phyloP scores from a whole-genome alignment of 2,797 vertebrate species.

The Pangasius larnaudii region DNA sequence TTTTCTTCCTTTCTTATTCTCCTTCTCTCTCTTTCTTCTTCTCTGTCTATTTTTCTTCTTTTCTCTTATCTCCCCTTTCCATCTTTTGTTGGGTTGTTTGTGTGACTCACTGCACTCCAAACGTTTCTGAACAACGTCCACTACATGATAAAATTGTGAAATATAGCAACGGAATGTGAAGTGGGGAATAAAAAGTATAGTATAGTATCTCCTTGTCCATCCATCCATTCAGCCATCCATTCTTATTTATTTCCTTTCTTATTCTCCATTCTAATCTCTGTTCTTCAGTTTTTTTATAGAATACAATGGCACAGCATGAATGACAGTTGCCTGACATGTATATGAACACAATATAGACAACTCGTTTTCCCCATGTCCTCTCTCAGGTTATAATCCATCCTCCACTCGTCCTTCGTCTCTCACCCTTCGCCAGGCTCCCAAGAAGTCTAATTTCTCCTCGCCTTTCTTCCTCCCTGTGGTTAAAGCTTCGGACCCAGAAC shows the following conservation, averaged over 20 bases:
- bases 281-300: not conserved
- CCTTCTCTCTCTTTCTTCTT: not conserved
- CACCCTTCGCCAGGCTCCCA: slow-evolving; percentile 37
- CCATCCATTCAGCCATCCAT: slow-evolving; percentile 7
- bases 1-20: not conserved
- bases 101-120: no score
- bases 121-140: no score
- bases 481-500: slow-evolving; percentile 49
- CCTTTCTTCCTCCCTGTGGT: slow-evolving; percentile 7
- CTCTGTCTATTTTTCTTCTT: no score
- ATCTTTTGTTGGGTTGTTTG: no score
- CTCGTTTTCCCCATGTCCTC: slow-evolving; percentile 19
- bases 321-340: not conserved
- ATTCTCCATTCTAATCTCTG: not conserved
- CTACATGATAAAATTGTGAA: not conserved
- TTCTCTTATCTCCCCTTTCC: not conserved
- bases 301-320: slow-evolving; percentile 4
- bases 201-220: not conserved
- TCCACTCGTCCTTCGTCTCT: slow-evolving; percentile 41
- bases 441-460: slow-evolving; percentile 47
- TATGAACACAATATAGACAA: slow-evolving; percentile 8
- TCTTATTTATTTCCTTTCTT: not conserved
- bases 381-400: slow-evolving; percentile 53
- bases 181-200: not conserved
- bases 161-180: not conserved